Evolutionary conservation across 2,888 invertebrate species (phyloP).

Genomic region (Andrena camellia): DNA sequence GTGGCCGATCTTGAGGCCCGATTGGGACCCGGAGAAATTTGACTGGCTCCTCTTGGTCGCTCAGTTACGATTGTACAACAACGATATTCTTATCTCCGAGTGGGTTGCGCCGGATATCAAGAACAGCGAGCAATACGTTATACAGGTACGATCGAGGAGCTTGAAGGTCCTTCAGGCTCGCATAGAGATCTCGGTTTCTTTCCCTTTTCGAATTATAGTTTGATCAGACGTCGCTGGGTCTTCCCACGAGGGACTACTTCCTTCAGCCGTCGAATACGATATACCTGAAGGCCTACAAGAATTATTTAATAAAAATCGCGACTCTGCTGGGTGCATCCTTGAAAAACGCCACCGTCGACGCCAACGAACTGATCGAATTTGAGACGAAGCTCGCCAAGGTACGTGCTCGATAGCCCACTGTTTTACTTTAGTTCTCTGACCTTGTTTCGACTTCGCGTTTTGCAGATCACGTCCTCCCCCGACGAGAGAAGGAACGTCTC

Average conservation of each 20-base stretch:
- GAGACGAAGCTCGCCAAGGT: conserved; percentile 91
- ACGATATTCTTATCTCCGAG: conserved; percentile 93
- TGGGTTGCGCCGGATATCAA: conserved; percentile 98
- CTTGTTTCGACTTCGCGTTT: conserved; percentile 76
- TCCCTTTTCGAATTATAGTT: conserved; percentile 86
- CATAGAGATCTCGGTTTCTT: background rate
- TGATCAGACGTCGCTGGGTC: conserved; percentile 91
- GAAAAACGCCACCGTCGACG: conserved; percentile 88
- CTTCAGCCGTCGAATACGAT: conserved; percentile 89
- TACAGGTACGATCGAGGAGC: conserved; percentile 87
- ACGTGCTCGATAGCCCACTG: conserved; percentile 38
- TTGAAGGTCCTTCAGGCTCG: background rate
- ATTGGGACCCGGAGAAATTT: conserved; percentile 89
- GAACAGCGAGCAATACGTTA: conserved; percentile 95
- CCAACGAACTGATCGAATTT: conserved; percentile 91
- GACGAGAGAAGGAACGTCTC: conserved; percentile 94
- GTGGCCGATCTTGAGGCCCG: conserved; percentile 92
- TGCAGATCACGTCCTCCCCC: conserved; percentile 91
- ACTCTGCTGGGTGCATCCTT: conserved; percentile 90
- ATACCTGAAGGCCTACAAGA: conserved; percentile 92
- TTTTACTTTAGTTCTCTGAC: background rate
- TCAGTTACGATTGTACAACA: conserved; percentile 92
- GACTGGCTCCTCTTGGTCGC: conserved; percentile 92
- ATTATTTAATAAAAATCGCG: conserved; percentile 91
- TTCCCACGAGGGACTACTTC: conserved; percentile 92